Evolutionary conservation across 2,888 invertebrate genomes (phyloP).

Genomic region (Pandemis corylana): DNA sequence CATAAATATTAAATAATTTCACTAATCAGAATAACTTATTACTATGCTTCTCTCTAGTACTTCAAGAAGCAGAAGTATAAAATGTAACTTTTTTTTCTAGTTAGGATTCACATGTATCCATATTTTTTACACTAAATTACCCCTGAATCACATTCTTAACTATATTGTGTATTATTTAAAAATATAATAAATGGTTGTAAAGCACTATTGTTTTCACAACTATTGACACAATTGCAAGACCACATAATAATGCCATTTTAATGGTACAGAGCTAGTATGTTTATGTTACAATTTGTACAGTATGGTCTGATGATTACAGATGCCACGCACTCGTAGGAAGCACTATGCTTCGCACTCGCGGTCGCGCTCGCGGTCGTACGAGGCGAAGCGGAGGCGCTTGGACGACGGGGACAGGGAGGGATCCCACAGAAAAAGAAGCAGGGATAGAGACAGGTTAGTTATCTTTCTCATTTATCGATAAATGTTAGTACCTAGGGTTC

Average conservation of each 20-base stretch:
- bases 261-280: slow-evolving; percentile 45
- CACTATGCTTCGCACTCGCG: slow-evolving; percentile 88
- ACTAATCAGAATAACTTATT: not conserved
- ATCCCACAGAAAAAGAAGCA: slow-evolving; percentile 78
- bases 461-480: not conserved
- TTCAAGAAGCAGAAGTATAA: not conserved
- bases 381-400: slow-evolving; percentile 89
- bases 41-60: not conserved
- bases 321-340: slow-evolving; percentile 93
- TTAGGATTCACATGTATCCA: not conserved
- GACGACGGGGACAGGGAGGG: slow-evolving; percentile 82
- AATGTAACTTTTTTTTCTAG: not conserved
- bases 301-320: slow-evolving; percentile 80
- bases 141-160: not conserved
- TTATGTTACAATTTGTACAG: slow-evolving; percentile 7
- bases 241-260: slow-evolving; percentile 42
- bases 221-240: slow-evolving; percentile 48
- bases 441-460: slow-evolving; percentile 86
- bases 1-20: not conserved
- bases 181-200: slow-evolving; percentile 41
- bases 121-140: not conserved
- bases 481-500: too few relatives aligned
- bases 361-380: slow-evolving; percentile 84
- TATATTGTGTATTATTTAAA: not conserved
- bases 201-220: slow-evolving; percentile 43